A percentile compares a stretch with the other conserved stretches of the same genome.
phyloP scores from a whole-genome alignment of 1,140 invertebrate genomes.

The Papilio glaucus region DNA sequence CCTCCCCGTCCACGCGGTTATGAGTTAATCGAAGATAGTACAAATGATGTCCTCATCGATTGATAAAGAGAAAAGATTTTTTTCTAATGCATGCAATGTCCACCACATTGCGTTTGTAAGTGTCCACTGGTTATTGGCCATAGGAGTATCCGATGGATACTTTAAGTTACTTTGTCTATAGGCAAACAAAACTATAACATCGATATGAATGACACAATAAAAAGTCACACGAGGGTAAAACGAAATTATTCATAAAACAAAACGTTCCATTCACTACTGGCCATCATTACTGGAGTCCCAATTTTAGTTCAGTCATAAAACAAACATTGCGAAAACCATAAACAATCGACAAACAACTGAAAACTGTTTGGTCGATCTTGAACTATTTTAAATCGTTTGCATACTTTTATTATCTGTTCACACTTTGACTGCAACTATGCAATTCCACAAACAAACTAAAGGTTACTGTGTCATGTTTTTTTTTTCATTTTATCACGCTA shows the following conservation, averaged over 20 bases:
- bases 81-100: too few relatives aligned
- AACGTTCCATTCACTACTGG: not conserved
- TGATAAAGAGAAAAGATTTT: too few relatives aligned
- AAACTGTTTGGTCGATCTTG: constrained; percentile 12
- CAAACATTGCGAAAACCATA: constrained; percentile 4
- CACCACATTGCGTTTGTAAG: too few relatives aligned
- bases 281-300: not conserved
- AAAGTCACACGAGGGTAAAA: not conserved
- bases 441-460: constrained; percentile 13
- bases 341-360: constrained; percentile 20
- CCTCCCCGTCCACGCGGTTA: too few relatives aligned
- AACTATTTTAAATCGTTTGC: not conserved
- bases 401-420: constrained; percentile 31
- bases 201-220: not conserved
- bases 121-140: too few relatives aligned
- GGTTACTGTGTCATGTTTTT: constrained; percentile 11
- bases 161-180: too few relatives aligned
- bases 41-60: too few relatives aligned
- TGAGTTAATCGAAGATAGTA: too few relatives aligned
- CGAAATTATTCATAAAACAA: not conserved
- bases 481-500: constrained; percentile 12
- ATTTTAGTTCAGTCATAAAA: constrained; percentile 5
- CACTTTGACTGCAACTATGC: not conserved
- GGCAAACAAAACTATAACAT: constrained; percentile 20
- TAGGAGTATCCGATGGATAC: too few relatives aligned